Base-by-base conservation (phyloP, 2,113 vertebrate genomes). In the Dicrurus megarhynchus region DNA sequence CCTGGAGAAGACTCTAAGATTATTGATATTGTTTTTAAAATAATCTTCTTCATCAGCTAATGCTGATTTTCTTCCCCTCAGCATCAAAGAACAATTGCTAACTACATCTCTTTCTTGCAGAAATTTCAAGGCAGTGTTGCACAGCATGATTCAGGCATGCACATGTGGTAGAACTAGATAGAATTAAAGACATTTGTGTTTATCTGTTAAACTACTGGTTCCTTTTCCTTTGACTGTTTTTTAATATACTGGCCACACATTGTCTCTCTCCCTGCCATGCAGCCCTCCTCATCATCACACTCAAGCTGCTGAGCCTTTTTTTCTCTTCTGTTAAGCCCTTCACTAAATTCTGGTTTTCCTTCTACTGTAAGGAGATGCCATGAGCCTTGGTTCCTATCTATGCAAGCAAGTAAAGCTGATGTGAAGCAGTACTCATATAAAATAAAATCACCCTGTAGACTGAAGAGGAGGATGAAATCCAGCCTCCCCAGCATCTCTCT, bases 121-220 rank as follows among this genome's bases (percentile, higher is more conserved):
- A 71, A 49, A 56, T 95, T 91, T 89, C 61, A 76, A 84, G 93
- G 77, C 53, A 55, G 44, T 56, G 39, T 81, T 84, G 60, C 5
- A 1, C 70, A 89, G 91, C 57, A 9, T 49, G 71, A 80, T 77
- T 85, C 67, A 84, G 65, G 35, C 68, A 46, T 17, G 46, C 53
- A 89, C 49, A 78, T 61, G 12, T 76, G 67, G 49, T 73, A 91
- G 55, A 76, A 85, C 63, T 71, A 91, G 74, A 69, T 33, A 68
- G 77, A 89, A 91, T 79, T 93, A 55, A 92, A 68, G 44, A 73
- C 57, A 76, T 68, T 95, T 63, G 46, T 94, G 59, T 76, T 90
- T 71, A 65, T 46, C 74, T 50, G n/a, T 82, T 91, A 46, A 94
- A 89, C 44, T 95, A 79, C 65, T 50, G 16, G 22, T 76, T 89